Conservation (phyloP, 2,888 invertebrate genomes). For the Caenorhabditis sp. region DNA sequence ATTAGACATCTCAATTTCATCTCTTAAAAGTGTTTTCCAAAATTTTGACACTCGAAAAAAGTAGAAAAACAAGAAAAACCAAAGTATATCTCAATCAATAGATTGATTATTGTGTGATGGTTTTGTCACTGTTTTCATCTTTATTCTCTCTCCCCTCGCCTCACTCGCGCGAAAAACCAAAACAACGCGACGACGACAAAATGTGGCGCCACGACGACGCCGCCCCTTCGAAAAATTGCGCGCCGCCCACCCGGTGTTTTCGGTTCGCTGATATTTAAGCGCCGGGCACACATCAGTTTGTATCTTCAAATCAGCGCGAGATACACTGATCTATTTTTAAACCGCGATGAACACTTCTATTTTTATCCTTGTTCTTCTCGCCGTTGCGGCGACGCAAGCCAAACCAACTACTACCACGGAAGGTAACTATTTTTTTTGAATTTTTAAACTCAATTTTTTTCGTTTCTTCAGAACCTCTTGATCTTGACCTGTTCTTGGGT, state of each 20-base stretch:
- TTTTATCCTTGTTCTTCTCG: background rate
- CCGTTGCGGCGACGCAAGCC: background rate
- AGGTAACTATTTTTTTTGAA: background rate
- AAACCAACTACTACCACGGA: background rate
- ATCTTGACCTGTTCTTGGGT: constrained; percentile 18
- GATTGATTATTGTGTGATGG: background rate
- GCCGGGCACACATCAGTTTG: background rate
- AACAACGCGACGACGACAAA: background rate
- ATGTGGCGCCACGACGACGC: background rate
- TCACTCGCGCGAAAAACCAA: background rate
- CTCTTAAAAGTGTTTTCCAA: too few species aligned
- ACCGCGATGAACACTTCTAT: background rate
- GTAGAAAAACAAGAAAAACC: too few species aligned
- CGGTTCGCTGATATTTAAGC: background rate
- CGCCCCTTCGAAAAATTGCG: background rate
- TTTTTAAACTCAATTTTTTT: too few species aligned
- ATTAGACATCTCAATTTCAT: too few species aligned
- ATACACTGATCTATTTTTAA: background rate
- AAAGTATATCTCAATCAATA: background rate
- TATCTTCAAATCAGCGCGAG: background rate
- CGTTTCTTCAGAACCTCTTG: background rate
- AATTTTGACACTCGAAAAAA: too few species aligned
- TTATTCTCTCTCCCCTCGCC: background rate
- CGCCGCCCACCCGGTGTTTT: background rate
- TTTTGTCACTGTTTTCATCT: background rate